Conservation (phyloP, 2,888 invertebrate genomes). For the Macrosoma leucophasiata region DNA sequence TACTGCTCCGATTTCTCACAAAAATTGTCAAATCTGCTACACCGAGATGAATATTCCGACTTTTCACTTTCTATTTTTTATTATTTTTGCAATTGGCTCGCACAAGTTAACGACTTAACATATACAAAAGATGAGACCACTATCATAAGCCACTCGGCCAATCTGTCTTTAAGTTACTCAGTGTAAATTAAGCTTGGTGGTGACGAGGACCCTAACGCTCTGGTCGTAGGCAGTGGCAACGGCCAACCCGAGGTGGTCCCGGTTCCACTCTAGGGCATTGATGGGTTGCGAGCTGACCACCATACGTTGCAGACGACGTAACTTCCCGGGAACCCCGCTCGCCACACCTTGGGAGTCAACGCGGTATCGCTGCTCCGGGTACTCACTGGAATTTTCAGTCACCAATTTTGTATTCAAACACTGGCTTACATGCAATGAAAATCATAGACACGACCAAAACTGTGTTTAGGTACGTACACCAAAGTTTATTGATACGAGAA, state of each 20-base stretch:
- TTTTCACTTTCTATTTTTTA: too few relatives aligned
- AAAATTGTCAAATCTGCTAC: too few relatives aligned
- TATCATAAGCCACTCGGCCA: too few relatives aligned
- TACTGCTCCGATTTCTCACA: too few relatives aligned
- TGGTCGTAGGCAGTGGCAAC: slow-evolving; percentile 95
- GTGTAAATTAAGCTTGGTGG: slow-evolving; percentile 88
- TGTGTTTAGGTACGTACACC: too few relatives aligned
- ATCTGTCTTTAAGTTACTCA: too few relatives aligned
- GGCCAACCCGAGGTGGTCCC: slow-evolving; percentile 90
- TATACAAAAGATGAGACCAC: too few relatives aligned
- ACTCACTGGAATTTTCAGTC: slow-evolving; percentile 57
- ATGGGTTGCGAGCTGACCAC: slow-evolving; percentile 92
- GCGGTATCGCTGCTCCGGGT: slow-evolving; percentile 84
- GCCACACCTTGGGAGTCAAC: slow-evolving; percentile 82
- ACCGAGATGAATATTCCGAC: too few relatives aligned
- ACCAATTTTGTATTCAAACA: background rate
- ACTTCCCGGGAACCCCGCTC: slow-evolving; percentile 84
- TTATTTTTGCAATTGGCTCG: too few relatives aligned
- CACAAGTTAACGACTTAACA: too few relatives aligned
- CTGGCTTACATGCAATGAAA: too few relatives aligned
- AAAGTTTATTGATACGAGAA: background rate
- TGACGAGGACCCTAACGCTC: slow-evolving; percentile 87
- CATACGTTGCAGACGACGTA: slow-evolving; percentile 86
- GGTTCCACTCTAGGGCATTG: slow-evolving; percentile 93
- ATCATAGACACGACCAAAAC: too few relatives aligned